phyloP scores from a whole-genome alignment of 64 coral and sea anemone genomes.

The Pachyseris speciosa region DNA sequence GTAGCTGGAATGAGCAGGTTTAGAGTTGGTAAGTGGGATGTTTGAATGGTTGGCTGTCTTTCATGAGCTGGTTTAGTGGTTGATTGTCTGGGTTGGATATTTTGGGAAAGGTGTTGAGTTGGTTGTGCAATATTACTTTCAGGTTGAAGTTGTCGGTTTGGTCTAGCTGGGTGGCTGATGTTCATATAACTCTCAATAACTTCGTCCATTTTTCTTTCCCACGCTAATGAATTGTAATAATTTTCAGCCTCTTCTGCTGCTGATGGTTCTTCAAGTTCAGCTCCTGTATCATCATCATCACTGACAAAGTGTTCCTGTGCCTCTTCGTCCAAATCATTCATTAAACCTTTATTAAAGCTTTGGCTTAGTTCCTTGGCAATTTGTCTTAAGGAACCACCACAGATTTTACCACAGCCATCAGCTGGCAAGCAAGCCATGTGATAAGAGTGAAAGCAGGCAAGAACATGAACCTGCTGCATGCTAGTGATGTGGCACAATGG shows the following conservation, averaged over 20 bases:
- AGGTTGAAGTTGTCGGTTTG: too few relatives aligned
- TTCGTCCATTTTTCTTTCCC: too few relatives aligned
- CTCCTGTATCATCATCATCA: not conserved
- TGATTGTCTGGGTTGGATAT: not conserved
- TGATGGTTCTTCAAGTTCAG: too few relatives aligned
- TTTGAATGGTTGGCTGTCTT: not conserved
- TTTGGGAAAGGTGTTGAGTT: not conserved
- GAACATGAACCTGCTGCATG: not conserved
- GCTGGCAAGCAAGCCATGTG: not conserved
- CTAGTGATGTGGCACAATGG: not conserved
- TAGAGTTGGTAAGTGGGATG: not conserved
- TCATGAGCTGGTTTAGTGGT: not conserved
- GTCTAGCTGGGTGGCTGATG: too few relatives aligned
- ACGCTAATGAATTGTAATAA: too few relatives aligned
- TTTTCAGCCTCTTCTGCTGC: too few relatives aligned
- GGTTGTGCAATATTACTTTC: not conserved
- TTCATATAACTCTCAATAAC: too few relatives aligned
- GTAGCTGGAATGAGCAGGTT: conserved; percentile 9
- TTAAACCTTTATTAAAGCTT: not conserved
- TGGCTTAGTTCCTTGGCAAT: not conserved
- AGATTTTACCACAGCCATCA: not conserved
- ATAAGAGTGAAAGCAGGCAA: not conserved
- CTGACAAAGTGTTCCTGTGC: not conserved
- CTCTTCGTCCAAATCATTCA: not conserved
- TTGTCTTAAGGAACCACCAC: not conserved